Percentiles rank a stretch among this genome's conserved stretches.
Evolutionary conservation across 1,140 invertebrate species (phyloP).

Genomic region (Temnothorax nylanderi): DNA sequence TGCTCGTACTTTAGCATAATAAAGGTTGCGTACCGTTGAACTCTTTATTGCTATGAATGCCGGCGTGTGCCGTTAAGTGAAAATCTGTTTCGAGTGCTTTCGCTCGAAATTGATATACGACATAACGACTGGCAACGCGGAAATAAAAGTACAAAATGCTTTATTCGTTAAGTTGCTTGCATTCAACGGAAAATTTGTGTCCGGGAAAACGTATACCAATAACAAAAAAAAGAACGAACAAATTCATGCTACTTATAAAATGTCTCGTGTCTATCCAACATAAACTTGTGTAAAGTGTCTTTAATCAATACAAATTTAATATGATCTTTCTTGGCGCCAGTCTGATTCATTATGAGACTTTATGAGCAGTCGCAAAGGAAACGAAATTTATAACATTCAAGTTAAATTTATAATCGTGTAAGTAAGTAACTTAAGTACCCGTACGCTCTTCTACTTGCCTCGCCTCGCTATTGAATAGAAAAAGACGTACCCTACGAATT

Average conservation of each 20-base stretch:
- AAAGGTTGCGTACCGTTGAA: constrained; percentile 27
- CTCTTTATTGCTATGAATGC: constrained; percentile 23
- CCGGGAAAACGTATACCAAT: not conserved
- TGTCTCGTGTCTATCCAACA: not conserved
- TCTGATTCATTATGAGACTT: not conserved
- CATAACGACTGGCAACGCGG: not conserved
- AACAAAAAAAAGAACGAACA: not conserved
- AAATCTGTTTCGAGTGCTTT: constrained; percentile 50
- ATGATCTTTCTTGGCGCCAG: not conserved
- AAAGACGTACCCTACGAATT: constrained; percentile 28
- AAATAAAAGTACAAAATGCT: constrained; percentile 27
- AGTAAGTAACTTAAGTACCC: constrained; percentile 19
- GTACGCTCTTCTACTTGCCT: not conserved
- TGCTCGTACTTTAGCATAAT: constrained; percentile 44
- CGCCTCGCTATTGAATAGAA: not conserved
- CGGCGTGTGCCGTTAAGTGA: constrained; percentile 28
- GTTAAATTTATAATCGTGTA: constrained; percentile 43
- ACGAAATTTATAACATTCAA: constrained; percentile 3
- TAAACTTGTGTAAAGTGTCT: not conserved
- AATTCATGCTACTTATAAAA: not conserved
- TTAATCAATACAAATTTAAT: not conserved
- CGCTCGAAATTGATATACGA: constrained; percentile 46
- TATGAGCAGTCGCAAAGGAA: not conserved
- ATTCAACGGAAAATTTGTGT: constrained; percentile 15
- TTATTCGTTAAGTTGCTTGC: not conserved